These are phyloP conservation scores for Thalassophryne amazonica DNA, from an alignment of 2,797 vertebrate species.

Conservation along the genomic window DNA sequence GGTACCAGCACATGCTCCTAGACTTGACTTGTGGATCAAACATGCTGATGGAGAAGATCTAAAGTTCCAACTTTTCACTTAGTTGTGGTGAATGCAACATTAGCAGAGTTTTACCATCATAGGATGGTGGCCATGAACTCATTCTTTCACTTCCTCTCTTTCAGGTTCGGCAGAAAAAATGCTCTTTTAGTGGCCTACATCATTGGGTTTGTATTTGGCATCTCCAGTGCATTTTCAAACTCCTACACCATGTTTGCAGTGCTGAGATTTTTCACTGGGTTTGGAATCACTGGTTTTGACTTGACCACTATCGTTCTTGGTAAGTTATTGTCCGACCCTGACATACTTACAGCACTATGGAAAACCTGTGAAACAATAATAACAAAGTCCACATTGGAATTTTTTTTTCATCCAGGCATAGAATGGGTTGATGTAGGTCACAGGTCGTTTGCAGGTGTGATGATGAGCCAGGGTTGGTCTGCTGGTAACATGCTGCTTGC, in stretches of 20 bases:
- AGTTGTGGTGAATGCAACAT: no score
- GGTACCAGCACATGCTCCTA: no score
- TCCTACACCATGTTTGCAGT: slow-evolving; percentile 62
- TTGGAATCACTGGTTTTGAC: slow-evolving; percentile 64
- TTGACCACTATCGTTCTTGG: slow-evolving; percentile 61
- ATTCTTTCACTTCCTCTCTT: no score
- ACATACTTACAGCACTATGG: no score
- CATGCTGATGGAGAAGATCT: no score
- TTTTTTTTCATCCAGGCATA: slow-evolving; percentile 41
- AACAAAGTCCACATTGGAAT: no score
- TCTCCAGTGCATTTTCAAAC: slow-evolving; percentile 59
- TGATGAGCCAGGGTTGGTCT: slow-evolving; percentile 64
- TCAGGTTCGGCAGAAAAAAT: slow-evolving; percentile 70
- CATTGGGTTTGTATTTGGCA: slow-evolving; percentile 40
- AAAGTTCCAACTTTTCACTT: no score
- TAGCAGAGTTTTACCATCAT: no score
- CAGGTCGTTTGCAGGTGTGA: slow-evolving; percentile 54
- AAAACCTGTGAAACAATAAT: no score
- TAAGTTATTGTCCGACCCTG: no score
- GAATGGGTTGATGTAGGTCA: slow-evolving; percentile 74
- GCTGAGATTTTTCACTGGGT: slow-evolving; percentile 70
- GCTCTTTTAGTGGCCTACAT: slow-evolving; percentile 67
- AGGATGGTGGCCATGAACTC: no score
- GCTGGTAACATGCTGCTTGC: slow-evolving; percentile 72
- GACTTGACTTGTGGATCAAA: no score